Evolutionary conservation across 2,113 vertebrate species (phyloP).

Genomic region (Philantomba maxwellii): DNA sequence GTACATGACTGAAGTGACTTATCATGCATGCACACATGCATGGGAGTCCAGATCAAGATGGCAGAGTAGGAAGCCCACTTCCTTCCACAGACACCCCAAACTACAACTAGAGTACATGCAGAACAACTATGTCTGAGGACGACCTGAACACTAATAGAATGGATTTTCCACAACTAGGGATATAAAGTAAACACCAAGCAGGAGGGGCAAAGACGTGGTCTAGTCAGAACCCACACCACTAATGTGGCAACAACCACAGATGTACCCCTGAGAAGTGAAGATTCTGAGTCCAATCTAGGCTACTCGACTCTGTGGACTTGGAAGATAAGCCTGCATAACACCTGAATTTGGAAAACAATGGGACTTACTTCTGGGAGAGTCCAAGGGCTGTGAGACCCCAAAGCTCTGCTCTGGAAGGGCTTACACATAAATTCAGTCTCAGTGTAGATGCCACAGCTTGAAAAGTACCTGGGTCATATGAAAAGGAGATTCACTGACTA

Average conservation of each 20-base stretch:
- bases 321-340: not conserved
- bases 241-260: not conserved
- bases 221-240: not conserved
- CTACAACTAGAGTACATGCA: not conserved
- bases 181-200: not conserved
- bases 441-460: not conserved
- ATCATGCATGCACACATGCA: not conserved
- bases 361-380: not conserved
- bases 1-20: not conserved
- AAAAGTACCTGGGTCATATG: not conserved
- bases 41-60: not conserved
- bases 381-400: not conserved
- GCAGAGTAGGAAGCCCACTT: not conserved
- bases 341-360: not conserved
- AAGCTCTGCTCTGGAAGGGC: not conserved
- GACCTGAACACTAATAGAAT: not conserved
- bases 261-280: not conserved
- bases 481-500: not conserved
- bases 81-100: not conserved
- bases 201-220: not conserved
- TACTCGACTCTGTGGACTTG: not conserved
- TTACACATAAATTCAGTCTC: not conserved
- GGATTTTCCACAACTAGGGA: not conserved
- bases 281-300: not conserved
- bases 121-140: not conserved